phyloP scores from a whole-genome alignment of 2,113 vertebrate species.

The Nycticebus coucang region DNA sequence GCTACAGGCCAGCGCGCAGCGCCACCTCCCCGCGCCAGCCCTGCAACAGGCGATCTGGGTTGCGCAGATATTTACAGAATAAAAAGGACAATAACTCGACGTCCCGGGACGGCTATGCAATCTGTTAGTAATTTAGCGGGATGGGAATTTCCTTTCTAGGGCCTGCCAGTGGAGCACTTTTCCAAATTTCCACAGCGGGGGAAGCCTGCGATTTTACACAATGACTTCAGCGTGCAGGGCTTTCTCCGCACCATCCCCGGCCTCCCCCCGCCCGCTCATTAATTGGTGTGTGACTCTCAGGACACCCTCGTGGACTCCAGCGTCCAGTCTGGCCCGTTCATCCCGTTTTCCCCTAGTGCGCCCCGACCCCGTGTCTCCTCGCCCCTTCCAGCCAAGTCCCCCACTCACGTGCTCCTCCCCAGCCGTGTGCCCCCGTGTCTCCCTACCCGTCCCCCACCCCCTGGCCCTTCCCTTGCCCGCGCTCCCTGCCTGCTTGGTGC shows the following conservation, averaged over 20 bases:
- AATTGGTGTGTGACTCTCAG: background rate
- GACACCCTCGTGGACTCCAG: background rate
- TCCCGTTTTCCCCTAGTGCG: background rate
- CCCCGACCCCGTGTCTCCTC: background rate
- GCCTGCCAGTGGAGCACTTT: conserved; percentile 86
- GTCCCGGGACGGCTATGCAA: conserved; percentile 75
- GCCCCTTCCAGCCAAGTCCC: background rate
- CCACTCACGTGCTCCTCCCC: too few relatives aligned
- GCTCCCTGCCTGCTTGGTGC: background rate
- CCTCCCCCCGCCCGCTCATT: background rate
- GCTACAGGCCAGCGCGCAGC: background rate
- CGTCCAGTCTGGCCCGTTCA: background rate
- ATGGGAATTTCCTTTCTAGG: conserved; percentile 88
- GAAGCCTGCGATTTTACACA: conserved; percentile 87
- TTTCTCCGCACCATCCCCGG: background rate
- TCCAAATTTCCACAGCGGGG: conserved; percentile 89
- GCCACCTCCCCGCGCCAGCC: background rate
- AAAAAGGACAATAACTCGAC: conserved; percentile 74
- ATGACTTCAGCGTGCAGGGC: conserved; percentile 86
- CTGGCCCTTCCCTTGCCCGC: background rate
- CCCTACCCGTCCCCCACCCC: background rate
- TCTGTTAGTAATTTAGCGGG: conserved; percentile 88
- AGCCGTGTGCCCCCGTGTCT: too few relatives aligned
- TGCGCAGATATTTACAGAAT: conserved; percentile 80
- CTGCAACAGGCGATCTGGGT: conserved; percentile 7